phyloP scores from a whole-genome alignment of 2,113 vertebrate species.

The Sapayoa aenigma region DNA sequence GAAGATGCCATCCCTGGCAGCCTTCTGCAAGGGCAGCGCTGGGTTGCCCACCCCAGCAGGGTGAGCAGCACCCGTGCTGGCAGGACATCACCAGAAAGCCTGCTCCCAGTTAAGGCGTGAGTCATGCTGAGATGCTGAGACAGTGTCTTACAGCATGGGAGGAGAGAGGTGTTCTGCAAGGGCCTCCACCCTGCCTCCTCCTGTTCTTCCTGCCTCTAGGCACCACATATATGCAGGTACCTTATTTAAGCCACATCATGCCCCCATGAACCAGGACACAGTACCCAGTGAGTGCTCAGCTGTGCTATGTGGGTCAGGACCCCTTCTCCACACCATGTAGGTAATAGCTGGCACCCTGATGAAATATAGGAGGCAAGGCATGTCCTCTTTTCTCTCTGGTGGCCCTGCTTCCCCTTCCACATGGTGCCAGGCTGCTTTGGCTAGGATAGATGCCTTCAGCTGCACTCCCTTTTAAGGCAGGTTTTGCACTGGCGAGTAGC shows the following conservation, averaged over 20 bases:
- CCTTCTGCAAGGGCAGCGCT: background rate
- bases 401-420: background rate
- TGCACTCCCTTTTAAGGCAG: conserved; percentile 39
- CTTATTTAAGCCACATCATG: rapidly evolving
- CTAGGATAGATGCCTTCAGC: background rate
- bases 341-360: rapidly evolving
- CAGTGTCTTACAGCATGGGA: background rate
- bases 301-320: background rate
- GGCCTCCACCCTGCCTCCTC: background rate
- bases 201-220: background rate
- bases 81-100: background rate
- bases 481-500: background rate
- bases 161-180: background rate
- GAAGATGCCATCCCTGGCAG: background rate
- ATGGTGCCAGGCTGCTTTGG: background rate
- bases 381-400: background rate
- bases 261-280: rapidly evolving
- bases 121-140: background rate
- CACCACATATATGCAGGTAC: background rate
- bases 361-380: background rate
- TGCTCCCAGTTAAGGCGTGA: rapidly evolving
- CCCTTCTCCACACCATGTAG: rapidly evolving
- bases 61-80: rapidly evolving
- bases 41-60: background rate
- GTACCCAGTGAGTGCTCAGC: rapidly evolving